Evolutionary conservation across 2,888 invertebrate species (phyloP), one percentile per base, ranked within the genome.

Genomic region (Mythimna albipuncta): DNA sequence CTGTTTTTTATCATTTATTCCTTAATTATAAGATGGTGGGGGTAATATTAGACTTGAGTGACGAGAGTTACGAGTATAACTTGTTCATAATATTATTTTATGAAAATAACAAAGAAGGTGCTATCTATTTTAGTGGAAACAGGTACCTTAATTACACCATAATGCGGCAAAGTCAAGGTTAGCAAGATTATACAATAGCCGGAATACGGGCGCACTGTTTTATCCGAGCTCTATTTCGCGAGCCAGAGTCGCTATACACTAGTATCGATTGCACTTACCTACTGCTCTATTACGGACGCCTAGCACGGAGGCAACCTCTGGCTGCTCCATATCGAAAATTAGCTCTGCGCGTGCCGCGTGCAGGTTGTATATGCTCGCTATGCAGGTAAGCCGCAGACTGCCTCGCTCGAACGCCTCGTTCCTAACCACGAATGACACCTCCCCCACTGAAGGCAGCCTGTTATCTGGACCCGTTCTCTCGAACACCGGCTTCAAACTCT

Each of bases 281-380:
- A 91, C 87, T 82, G 97, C 97, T 85, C 96, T 96, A 93, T 97
- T 97, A 78, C 97, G 96, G 77, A 97, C 98, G 86, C 98, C 98
- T 86, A 98, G 94, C 87, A 98, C 98, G 72, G 98, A 97, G 77
- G 98, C 98, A 87, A 98, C 97, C 92, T 97, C 97, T 75, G 98
- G 98, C 88, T 97, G 97, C 92, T 98, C 98, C 94, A 98, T 98
- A 92, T 97, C 97, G 88, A 98, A 96, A 86, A 97, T 94, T 81
- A 97, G 94, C 91, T 97, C 97, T 69, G 97, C 96, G 83, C 97
- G 96, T 84, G 97, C 96, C 83, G 97, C 96, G 92, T 98, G 97
- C 86, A 98, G 94, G 91, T 97, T 97, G 95, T 97, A 97, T 91
- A 98, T 96, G 86, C 96, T 97, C 71, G 97, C 97, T 87, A 97